Base-by-base conservation (phyloP, 1,140 invertebrate species). In the Drosophila virilis region DNA sequence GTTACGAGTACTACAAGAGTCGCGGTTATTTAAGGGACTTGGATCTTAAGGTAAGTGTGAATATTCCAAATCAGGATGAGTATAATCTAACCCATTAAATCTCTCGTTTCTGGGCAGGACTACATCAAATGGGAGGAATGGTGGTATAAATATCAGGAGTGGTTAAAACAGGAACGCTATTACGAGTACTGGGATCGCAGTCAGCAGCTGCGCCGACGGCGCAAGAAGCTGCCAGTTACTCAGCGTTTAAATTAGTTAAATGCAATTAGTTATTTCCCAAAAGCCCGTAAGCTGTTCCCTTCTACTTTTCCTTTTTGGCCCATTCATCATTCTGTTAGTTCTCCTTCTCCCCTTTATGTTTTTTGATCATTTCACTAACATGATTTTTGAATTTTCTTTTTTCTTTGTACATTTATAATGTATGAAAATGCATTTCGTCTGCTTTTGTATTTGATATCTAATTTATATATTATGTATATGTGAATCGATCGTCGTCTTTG, bases 71-170 rank as follows among this genome's bases (percentile, higher is more conserved):
- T 35, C 4, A 2, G 3, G 2, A n/a, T 15, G 2, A 12, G 10
- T 40, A 48, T n/a, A 13, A n/a, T 0, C 45, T 12, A 17, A 28
- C 1, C 0, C 33, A 22, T 15, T 43, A n/a, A 28, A 35, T 62
- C 8, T 42, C 0, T 33, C 0, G 17, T 35, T 28, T 42, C 28
- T 50, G 51, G 10, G 1, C 51, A 96, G 66, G 97, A 98, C 92
- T 98, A 97, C 91, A 94, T 97, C 33, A 97, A 97, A 91, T 98
- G 97, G 97, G 97, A 98, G 92, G 96, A 97, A 92, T 98, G 97
- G 97, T 98, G 97, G 96, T 97, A 97, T 92, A 96, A 97, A 82
- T 97, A 98, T 92, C 96, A 97, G 92, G 96, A 97, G 92, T 98
- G 97, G 97, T 92, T 97, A 67, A 96, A 97, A 85, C 95, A 96